phyloP scores from a whole-genome alignment of 2,113 vertebrate species.

The Phocoena sinus region DNA sequence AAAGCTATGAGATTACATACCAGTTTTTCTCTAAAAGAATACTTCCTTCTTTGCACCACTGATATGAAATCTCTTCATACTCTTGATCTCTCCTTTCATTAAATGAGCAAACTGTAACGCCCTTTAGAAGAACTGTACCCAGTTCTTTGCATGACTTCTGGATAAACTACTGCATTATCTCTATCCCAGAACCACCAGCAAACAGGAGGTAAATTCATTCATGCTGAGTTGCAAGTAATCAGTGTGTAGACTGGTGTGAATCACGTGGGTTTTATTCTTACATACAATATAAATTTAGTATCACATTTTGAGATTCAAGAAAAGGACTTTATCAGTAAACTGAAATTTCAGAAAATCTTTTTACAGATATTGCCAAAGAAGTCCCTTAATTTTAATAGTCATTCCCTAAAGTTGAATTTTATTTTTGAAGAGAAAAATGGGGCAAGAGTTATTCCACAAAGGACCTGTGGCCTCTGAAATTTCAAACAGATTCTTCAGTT shows the following conservation, averaged over 20 bases:
- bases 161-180: not conserved
- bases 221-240: not conserved
- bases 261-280: not conserved
- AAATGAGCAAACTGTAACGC: not conserved
- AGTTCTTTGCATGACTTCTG: not conserved
- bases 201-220: conserved; percentile 15
- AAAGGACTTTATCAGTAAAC: not conserved
- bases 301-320: conserved; percentile 6
- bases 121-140: not conserved
- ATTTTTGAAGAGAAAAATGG: not conserved
- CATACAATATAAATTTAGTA: not conserved
- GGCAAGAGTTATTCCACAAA: not conserved
- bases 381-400: conserved; percentile 2
- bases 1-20: not conserved
- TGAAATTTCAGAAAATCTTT: not conserved
- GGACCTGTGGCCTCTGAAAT: not conserved
- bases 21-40: not conserved
- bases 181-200: not conserved
- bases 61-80: not conserved
- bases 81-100: not conserved
- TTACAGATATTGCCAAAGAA: not conserved
- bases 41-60: not conserved
- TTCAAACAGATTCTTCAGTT: not conserved
- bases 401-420: not conserved
- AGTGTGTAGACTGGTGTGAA: not conserved